Evolutionary conservation across 2,797 vertebrate genomes (phyloP).

Genomic region (Trematomus bernacchii): DNA sequence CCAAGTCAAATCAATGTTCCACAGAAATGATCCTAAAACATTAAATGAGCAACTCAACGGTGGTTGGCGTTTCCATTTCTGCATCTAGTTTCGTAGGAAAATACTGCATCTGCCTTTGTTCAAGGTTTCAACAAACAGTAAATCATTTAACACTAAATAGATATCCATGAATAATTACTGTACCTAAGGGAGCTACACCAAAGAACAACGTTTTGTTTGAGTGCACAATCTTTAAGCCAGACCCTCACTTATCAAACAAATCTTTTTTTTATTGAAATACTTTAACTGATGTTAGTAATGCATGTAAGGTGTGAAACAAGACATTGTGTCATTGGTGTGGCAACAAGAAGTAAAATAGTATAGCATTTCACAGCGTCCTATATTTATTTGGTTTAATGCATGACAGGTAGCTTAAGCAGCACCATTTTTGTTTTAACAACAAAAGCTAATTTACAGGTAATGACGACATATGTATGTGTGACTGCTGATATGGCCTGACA

Average conservation of each 20-base stretch:
- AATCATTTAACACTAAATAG: neutral
- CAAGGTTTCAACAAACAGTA: slow-evolving; percentile 15
- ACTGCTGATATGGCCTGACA: neutral
- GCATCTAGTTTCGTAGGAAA: slow-evolving; percentile 4
- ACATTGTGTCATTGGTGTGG: slow-evolving; percentile 25
- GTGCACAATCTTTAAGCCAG: neutral
- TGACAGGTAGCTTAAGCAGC: slow-evolving; percentile 16
- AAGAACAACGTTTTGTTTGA: slow-evolving; percentile 3
- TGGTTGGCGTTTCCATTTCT: slow-evolving; percentile 3
- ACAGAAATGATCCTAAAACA: slow-evolving; percentile 51
- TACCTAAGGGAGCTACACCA: neutral
- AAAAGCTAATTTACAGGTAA: slow-evolving; percentile 30
- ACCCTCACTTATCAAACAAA: neutral
- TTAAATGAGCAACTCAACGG: slow-evolving; percentile 26
- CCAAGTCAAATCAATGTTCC: slow-evolving; percentile 60
- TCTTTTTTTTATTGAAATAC: neutral
- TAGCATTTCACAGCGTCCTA: slow-evolving; percentile 33
- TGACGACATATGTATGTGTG: neutral
- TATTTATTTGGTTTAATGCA: slow-evolving; percentile 33
- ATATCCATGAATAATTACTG: neutral
- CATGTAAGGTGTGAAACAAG: slow-evolving; percentile 23
- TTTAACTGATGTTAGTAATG: neutral
- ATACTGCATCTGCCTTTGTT: slow-evolving; percentile 4
- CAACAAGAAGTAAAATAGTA: slow-evolving; percentile 34
- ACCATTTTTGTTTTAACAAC: slow-evolving; percentile 39